Evolutionary conservation across 30 jellyfish, hydroid and myxozoan genomes (phyloP), one percentile per base, ranked within the genome.

Genomic region (Nemopilema nomurai): DNA sequence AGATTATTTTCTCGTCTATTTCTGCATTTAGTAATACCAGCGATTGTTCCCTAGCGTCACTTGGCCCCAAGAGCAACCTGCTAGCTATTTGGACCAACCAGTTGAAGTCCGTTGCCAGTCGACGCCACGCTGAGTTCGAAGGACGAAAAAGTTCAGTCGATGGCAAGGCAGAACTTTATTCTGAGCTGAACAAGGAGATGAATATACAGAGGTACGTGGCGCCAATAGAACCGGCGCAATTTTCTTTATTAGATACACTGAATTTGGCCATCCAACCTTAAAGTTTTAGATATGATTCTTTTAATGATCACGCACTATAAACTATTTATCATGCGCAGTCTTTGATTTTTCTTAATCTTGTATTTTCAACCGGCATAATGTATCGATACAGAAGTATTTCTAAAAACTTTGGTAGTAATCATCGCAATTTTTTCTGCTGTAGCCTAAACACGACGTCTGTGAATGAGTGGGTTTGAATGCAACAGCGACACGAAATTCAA

Each of bases 51-150:
- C n/a, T n/a, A n/a, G n/a, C 90, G 28, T 79, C 89, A 13, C 51
- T 91, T n/a, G 77, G 82, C 49, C 80, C 91, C 8, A 85, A 92
- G 78, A 26, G 89, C 13, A 79, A 86, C 28, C 78, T 92, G 29
- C 51, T 92, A 22, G 77, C 98, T 23, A 86, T 92, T 1, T 92
- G 95, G 97, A 86, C 89, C 25, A 86, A 70, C 50, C 97, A 92
- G 63, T 27, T 81, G 85, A 92, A 92, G 21, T 69, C 71, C 24
- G 41, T 78, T 1, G 97, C 98, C 27, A 90, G 78, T 20, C 85
- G 97, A 49, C 79, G 83, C 25, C 98, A 87, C 69, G 97, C 79
- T 16, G 97, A 94, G n/a, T 94, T 94, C 67, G 91, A 90, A 74
- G 99, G 99, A 24, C 88, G 99, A 31, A 80, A 79, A 66, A 77